Evolutionary conservation across 2,797 vertebrate species (phyloP).

Genomic region (Menidia menidia): DNA sequence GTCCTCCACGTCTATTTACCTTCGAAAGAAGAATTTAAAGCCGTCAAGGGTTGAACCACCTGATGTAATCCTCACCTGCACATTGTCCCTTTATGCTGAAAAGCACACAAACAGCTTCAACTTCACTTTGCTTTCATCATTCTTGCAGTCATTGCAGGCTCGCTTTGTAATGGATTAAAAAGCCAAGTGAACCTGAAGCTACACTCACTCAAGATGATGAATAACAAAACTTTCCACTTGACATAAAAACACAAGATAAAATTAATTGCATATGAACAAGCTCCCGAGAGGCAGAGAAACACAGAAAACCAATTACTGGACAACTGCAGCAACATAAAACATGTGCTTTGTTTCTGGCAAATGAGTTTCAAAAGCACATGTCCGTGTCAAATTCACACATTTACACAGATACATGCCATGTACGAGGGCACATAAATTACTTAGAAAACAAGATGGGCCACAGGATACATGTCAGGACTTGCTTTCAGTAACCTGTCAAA

Average conservation of each 20-base stretch:
- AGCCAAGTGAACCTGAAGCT: conserved; percentile 55
- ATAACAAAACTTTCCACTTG: conserved; percentile 59
- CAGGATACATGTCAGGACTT: not conserved
- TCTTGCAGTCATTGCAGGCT: conserved; percentile 26
- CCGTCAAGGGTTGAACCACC: conserved; percentile 36
- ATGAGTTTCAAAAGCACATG: not conserved
- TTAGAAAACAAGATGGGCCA: not conserved
- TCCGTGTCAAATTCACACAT: not conserved
- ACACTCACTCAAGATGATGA: conserved; percentile 68
- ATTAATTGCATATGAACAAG: conserved; percentile 62
- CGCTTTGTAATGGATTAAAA: conserved; percentile 64
- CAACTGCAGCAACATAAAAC: conserved; percentile 41
- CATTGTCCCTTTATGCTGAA: conserved; percentile 13
- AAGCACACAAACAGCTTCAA: conserved; percentile 15
- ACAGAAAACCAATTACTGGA: conserved; percentile 47
- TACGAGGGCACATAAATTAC: conserved; percentile 1
- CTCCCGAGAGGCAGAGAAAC: conserved; percentile 45
- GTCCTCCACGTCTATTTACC: not conserved
- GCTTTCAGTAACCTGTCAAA: conserved; percentile 1
- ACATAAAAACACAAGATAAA: conserved; percentile 69
- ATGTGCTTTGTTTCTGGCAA: conserved; percentile 24
- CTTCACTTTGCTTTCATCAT: conserved; percentile 28
- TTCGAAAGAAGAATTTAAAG: not conserved
- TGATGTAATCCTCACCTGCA: conserved; percentile 46
- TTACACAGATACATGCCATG: not conserved